Evolutionary conservation across 2,113 vertebrate genomes (phyloP).

Genomic region (Vulpes ferrilata): DNA sequence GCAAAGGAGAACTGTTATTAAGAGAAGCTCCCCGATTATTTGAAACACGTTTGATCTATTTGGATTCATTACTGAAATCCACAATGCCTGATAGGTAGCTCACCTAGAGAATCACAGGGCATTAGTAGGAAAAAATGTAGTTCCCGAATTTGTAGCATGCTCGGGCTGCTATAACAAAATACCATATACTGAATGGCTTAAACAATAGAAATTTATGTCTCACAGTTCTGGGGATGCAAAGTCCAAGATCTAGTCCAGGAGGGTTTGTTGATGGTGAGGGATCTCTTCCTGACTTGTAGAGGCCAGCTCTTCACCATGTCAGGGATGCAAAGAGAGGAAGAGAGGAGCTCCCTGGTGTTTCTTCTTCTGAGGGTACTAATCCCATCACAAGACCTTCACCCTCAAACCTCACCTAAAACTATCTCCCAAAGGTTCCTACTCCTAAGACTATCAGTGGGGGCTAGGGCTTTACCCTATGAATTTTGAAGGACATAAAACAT

Average conservation of each 20-base stretch:
- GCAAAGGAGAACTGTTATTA: not conserved
- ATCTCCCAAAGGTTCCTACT: not conserved
- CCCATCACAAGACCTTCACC: not conserved
- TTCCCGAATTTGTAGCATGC: not conserved
- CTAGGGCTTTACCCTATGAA: not conserved
- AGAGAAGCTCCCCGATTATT: not conserved
- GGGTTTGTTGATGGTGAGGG: not conserved
- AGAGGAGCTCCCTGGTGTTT: not conserved
- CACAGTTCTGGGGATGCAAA: not conserved
- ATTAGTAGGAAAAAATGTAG: not conserved
- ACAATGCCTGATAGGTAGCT: not conserved
- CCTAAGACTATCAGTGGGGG: not conserved
- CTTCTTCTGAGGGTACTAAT: not conserved
- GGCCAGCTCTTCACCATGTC: rapidly evolving
- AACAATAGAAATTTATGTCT: not conserved
- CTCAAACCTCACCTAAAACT: not conserved
- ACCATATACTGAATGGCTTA: too few species aligned
- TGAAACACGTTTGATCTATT: not conserved
- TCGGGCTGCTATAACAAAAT: not conserved
- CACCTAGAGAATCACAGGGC: not conserved
- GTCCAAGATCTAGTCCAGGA: not conserved
- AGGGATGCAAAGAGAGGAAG: not conserved
- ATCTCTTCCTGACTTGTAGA: not conserved
- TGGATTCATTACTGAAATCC: not conserved
- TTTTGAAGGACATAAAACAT: not conserved